Percentiles rank a stretch among this genome's conserved stretches.
Evolutionary conservation across 2,113 vertebrate genomes (phyloP).

Genomic region (Scomber scombrus): DNA sequence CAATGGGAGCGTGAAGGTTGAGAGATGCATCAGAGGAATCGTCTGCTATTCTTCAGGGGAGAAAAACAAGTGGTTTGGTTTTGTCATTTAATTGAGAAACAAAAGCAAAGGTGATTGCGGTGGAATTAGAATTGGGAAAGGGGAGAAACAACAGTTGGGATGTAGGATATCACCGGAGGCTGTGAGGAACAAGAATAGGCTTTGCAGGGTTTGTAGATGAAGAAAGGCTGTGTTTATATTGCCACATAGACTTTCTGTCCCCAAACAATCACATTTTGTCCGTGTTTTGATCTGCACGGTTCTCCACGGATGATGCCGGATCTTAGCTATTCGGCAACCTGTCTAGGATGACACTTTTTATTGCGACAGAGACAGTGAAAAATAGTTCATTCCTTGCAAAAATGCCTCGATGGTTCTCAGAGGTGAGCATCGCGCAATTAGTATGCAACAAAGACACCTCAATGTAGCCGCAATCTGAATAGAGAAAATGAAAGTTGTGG

Average conservation of each 20-base stretch:
- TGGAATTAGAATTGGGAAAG: conserved; percentile 54
- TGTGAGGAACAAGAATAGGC: conserved; percentile 33
- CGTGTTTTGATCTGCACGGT: conserved; percentile 66
- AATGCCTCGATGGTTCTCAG: conserved; percentile 58
- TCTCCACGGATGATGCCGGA: conserved; percentile 58
- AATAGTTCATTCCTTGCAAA: conserved; percentile 45
- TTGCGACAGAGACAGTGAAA: conserved; percentile 55
- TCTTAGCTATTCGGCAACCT: conserved; percentile 50
- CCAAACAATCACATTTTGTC: conserved; percentile 73
- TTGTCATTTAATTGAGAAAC: conserved; percentile 63
- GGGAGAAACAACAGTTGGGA: conserved; percentile 47
- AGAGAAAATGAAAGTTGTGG: conserved; percentile 76
- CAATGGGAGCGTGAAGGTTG: conserved; percentile 65
- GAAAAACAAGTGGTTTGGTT: conserved; percentile 45
- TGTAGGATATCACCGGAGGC: conserved; percentile 39
- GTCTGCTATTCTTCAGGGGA: conserved; percentile 45
- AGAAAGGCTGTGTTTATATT: conserved; percentile 54
- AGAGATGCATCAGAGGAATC: conserved; percentile 49
- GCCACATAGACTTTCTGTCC: conserved; percentile 65
- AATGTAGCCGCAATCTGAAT: conserved; percentile 72
- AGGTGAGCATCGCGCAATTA: conserved; percentile 75
- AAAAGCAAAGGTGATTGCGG: conserved; percentile 62
- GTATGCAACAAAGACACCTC: conserved; percentile 78
- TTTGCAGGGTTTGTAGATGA: conserved; percentile 52
- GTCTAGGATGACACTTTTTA: conserved; percentile 65